phyloP scores from a whole-genome alignment of 2,113 vertebrate genomes.

The Brachyistius frenatus region DNA sequence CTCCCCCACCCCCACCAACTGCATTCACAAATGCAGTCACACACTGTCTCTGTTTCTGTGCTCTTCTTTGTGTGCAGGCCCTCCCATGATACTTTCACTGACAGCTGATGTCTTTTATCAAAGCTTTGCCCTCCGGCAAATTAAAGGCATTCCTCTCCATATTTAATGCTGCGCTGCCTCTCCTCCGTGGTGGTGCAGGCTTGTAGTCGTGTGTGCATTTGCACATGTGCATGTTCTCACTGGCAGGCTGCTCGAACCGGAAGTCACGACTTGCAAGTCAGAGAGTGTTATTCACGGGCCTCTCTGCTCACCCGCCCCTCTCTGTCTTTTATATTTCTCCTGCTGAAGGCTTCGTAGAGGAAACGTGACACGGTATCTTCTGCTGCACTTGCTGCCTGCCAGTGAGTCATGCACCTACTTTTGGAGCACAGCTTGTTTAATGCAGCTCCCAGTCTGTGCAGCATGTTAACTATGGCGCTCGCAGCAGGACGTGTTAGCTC shows the following conservation, averaged over 20 bases:
- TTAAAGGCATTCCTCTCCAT: slow-evolving; percentile 39
- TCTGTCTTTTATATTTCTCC: slow-evolving; percentile 40
- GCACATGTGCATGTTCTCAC: slow-evolving; percentile 47
- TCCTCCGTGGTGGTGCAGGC: slow-evolving; percentile 22
- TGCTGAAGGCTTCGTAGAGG: slow-evolving; percentile 59
- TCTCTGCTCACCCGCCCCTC: neutral
- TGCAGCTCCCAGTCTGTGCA: slow-evolving; percentile 62
- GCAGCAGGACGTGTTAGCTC: slow-evolving; percentile 42
- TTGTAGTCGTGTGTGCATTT: slow-evolving; percentile 23
- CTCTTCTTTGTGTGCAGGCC: neutral
- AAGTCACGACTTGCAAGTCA: slow-evolving; percentile 80
- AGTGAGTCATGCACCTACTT: slow-evolving; percentile 77
- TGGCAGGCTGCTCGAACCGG: slow-evolving; percentile 64
- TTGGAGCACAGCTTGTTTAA: slow-evolving; percentile 68
- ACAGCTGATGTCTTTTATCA: slow-evolving; percentile 48
- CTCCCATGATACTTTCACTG: slow-evolving; percentile 32
- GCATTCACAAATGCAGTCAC: slow-evolving; percentile 37
- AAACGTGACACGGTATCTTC: slow-evolving; percentile 77
- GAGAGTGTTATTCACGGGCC: slow-evolving; percentile 59
- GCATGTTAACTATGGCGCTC: slow-evolving; percentile 64
- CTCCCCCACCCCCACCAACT: slow-evolving; percentile 18
- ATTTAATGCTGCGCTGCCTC: slow-evolving; percentile 31
- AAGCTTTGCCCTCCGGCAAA: slow-evolving; percentile 34
- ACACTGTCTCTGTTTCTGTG: slow-evolving; percentile 21
- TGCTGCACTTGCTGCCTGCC: slow-evolving; percentile 62